These are phyloP conservation scores for Temnothorax curvispinosus DNA, from an alignment of 1,140 invertebrate genomes.

Conservation along the genomic window DNA sequence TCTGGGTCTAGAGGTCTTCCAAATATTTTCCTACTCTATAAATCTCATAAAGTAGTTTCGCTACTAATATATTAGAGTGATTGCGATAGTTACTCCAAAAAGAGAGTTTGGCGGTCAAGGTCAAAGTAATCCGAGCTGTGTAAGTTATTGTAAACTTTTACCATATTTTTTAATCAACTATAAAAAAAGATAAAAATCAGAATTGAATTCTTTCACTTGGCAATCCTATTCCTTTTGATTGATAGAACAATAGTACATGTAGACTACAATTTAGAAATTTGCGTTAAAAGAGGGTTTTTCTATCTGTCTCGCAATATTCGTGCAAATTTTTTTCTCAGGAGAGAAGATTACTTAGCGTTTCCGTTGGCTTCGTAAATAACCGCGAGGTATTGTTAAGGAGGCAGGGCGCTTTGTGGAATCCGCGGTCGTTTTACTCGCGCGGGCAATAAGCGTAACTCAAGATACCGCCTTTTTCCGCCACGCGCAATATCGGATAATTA, in stretches of 20 bases:
- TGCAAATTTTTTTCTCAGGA: background rate
- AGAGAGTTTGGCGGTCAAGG: too few species aligned
- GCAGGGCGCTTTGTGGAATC: conserved; percentile 30
- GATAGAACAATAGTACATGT: too few species aligned
- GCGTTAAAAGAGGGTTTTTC: background rate
- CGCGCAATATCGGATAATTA: conserved; percentile 58
- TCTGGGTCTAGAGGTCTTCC: background rate
- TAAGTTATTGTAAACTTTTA: too few species aligned
- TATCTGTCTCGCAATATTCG: background rate
- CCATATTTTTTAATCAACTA: background rate
- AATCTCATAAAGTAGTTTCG: too few species aligned
- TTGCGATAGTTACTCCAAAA: too few species aligned
- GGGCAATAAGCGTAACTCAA: conserved; percentile 58
- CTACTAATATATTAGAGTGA: too few species aligned
- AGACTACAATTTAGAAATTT: background rate
- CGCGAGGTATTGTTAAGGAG: conserved; percentile 32
- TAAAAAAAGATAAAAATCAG: background rate
- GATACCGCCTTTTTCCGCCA: conserved; percentile 43
- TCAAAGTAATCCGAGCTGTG: too few species aligned
- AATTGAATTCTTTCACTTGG: background rate
- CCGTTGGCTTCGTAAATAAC: conserved; percentile 29
- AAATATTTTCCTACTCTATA: too few species aligned
- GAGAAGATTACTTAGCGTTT: background rate
- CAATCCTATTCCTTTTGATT: background rate
- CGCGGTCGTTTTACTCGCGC: conserved; percentile 29